A percentile compares a stretch with the other conserved stretches of the same genome.
Conservation (phyloP, 1,140 invertebrate genomes). For the Anagrus nilaparvatae region DNA sequence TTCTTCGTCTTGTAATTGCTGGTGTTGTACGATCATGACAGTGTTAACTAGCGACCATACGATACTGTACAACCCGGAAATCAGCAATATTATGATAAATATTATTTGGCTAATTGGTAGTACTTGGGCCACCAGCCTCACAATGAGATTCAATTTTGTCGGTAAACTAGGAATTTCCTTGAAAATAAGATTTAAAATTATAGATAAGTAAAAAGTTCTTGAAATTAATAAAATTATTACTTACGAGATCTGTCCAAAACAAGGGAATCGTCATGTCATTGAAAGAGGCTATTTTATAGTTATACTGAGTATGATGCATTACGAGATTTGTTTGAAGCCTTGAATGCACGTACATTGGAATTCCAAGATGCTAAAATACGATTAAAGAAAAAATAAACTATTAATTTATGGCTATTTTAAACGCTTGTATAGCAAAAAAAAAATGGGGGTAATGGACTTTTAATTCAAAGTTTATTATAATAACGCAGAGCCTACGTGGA, state of each 20-base stretch:
- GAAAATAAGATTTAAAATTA: constrained; percentile 12
- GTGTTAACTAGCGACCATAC: constrained; percentile 24
- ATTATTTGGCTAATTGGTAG: constrained; percentile 24
- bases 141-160: constrained; percentile 17
- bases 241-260: constrained; percentile 55
- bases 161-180: constrained; percentile 24
- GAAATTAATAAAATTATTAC: too few relatives aligned
- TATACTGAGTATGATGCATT: constrained; percentile 46
- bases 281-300: constrained; percentile 44
- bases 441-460: too few relatives aligned
- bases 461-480: too few relatives aligned
- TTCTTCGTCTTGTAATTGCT: constrained; percentile 13
- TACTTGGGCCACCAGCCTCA: constrained; percentile 21
- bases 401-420: too few relatives aligned
- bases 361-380: constrained; percentile 51
- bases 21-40: constrained; percentile 27
- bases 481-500: too few relatives aligned
- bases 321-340: constrained; percentile 60
- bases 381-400: too few relatives aligned
- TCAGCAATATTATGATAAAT: constrained; percentile 23
- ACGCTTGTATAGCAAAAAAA: too few relatives aligned
- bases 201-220: background rate
- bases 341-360: constrained; percentile 47
- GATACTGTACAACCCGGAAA: constrained; percentile 23
- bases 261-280: constrained; percentile 52